These are phyloP conservation scores for Balearica regulorum DNA, from an alignment of 2,797 vertebrate genomes.

Conservation along the genomic window DNA sequence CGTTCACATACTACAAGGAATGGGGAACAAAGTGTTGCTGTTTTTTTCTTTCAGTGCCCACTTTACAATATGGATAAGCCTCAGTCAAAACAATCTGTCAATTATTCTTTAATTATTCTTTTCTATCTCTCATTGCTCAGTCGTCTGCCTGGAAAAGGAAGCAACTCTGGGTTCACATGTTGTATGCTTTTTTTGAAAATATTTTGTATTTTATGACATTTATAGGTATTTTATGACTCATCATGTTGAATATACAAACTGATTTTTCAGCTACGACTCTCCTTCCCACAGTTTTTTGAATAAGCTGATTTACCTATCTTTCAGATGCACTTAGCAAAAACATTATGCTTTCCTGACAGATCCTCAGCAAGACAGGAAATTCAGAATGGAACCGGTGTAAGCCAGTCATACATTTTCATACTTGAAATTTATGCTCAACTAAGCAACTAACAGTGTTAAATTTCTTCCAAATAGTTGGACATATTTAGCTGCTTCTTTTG, in stretches of 20 bases:
- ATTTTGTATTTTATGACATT: neutral
- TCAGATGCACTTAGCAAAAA: neutral
- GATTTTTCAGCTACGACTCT: neutral
- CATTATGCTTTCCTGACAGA: neutral
- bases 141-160: neutral
- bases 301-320: neutral
- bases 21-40: neutral
- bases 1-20: neutral
- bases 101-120: neutral
- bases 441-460: conserved; percentile 33
- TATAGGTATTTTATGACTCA: conserved; percentile 2
- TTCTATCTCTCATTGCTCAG: neutral
- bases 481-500: conserved; percentile 49
- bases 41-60: neutral
- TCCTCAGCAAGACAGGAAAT: neutral
- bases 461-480: conserved; percentile 38
- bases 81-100: neutral
- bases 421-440: conserved; percentile 10
- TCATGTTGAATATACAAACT: neutral
- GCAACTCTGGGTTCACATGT: rapidly evolving
- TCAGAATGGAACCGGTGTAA: neutral
- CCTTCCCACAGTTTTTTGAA: neutral
- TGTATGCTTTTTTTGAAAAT: neutral
- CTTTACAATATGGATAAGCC: neutral
- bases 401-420: neutral